phyloP scores from a whole-genome alignment of 2,888 invertebrate species.

The Sussaba pulchella region DNA sequence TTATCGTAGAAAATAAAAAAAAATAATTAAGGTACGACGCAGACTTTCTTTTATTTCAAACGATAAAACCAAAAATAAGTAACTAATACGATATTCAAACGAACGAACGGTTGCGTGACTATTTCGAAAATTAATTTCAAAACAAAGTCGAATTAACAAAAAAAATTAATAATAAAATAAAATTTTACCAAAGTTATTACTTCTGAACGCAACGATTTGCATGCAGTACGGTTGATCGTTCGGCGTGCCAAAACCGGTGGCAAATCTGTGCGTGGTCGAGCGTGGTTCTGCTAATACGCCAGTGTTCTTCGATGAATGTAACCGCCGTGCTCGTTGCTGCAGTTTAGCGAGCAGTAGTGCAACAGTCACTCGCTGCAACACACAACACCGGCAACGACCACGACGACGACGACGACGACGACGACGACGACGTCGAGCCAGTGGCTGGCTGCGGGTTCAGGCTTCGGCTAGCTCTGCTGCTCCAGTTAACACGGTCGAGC shows the following conservation, averaged over 20 bases:
- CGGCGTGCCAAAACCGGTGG: constrained; percentile 12
- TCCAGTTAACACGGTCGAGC: constrained; percentile 81
- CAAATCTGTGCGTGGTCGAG: constrained; percentile 31
- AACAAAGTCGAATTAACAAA: no score
- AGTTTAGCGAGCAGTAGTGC: constrained; percentile 21
- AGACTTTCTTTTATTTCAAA: no score
- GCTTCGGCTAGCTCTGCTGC: constrained; percentile 70
- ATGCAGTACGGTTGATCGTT: constrained; percentile 2
- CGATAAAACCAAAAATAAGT: no score
- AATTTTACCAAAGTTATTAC: no score
- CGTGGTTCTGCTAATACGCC: constrained; percentile 25
- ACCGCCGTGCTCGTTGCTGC: background rate
- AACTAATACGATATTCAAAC: no score
- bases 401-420: constrained; percentile 35
- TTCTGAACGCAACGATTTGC: no score
- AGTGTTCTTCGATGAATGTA: background rate
- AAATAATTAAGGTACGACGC: no score
- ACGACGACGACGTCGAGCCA: constrained; percentile 36
- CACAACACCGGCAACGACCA: constrained; percentile 43
- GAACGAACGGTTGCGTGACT: no score
- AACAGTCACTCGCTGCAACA: constrained; percentile 34
- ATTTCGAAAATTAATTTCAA: no score
- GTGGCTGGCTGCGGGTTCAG: constrained; percentile 46
- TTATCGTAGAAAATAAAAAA: no score
- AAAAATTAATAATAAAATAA: no score